These are phyloP conservation scores for Otus sunia DNA, from an alignment of 2,113 vertebrate species.

Conservation along the genomic window DNA sequence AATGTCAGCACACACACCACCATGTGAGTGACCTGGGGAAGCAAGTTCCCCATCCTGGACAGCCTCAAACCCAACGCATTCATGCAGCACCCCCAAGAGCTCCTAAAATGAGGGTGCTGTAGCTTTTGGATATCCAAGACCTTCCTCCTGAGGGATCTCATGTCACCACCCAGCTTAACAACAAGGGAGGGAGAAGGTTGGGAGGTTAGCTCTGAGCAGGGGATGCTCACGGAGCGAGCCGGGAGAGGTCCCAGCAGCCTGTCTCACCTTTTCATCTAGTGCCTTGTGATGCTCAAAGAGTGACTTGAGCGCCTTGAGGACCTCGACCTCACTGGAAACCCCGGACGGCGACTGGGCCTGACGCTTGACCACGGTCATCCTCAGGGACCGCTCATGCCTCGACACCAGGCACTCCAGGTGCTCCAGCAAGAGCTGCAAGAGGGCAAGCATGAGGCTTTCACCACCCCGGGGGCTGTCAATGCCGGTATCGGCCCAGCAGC, in stretches of 20 bases:
- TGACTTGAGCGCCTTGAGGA: slow-evolving; percentile 95
- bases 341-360: slow-evolving; percentile 93
- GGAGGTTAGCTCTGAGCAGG: not conserved
- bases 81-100: not conserved
- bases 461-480: not conserved
- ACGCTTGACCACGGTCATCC: slow-evolving; percentile 97
- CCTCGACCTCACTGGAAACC: slow-evolving; percentile 97
- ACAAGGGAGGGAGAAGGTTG: not conserved
- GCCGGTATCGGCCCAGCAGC: not conserved
- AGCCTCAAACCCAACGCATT: not conserved
- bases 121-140: not conserved
- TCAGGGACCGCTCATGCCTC: slow-evolving; percentile 90
- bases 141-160: not conserved
- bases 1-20: not conserved
- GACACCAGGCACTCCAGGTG: slow-evolving; percentile 98
- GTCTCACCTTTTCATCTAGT: slow-evolving; percentile 91
- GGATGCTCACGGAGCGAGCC: not conserved
- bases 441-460: not conserved
- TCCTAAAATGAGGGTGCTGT: not conserved
- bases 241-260: not conserved
- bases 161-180: not conserved
- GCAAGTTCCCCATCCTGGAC: accelerated
- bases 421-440: slow-evolving; percentile 87
- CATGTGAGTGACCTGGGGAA: accelerated
- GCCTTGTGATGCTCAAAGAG: slow-evolving; percentile 98